Conservation (phyloP, 2,888 invertebrate species). For the Plagodis dolabraria region DNA sequence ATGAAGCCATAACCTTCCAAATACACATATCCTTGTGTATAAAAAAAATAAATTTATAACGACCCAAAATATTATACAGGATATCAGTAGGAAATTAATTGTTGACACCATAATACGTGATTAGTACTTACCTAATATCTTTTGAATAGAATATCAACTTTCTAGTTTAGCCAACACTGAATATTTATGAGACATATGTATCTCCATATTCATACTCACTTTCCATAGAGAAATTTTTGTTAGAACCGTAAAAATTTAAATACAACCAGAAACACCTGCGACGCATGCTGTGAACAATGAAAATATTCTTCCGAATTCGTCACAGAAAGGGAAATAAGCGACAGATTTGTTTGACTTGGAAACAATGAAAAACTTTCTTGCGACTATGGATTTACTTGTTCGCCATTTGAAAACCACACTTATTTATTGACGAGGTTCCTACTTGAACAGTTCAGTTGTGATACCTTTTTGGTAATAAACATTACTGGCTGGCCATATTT, state of each 20-base stretch:
- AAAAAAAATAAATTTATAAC: too few relatives aligned
- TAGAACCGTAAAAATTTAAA: conserved; percentile 63
- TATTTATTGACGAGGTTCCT: conserved; percentile 67
- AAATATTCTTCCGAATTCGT: conserved; percentile 59
- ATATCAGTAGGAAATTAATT: too few relatives aligned
- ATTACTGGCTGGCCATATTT: conserved; percentile 8
- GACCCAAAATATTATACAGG: too few relatives aligned
- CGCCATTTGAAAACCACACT: conserved; percentile 50
- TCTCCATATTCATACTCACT: conserved; percentile 38
- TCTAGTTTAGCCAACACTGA: conserved; percentile 20
- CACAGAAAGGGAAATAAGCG: conserved; percentile 66
- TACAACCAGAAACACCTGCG: conserved; percentile 47
- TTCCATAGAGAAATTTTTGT: conserved; percentile 62
- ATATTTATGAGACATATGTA: conserved; percentile 25
- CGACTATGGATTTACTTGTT: conserved; percentile 61
- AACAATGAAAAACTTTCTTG: conserved; percentile 77
- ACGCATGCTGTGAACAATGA: conserved; percentile 55
- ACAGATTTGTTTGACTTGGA: conserved; percentile 69
- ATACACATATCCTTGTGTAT: too few relatives aligned
- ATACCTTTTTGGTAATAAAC: conserved; percentile 17
- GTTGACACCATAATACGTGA: not conserved
- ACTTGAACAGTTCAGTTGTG: conserved; percentile 51
- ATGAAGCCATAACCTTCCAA: too few relatives aligned
- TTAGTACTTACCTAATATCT: not conserved
- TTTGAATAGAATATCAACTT: conserved; percentile 7